Evolutionary conservation across 2,797 vertebrate species (phyloP), one percentile per base, ranked within the genome.

Genomic region (Carapus acus): DNA sequence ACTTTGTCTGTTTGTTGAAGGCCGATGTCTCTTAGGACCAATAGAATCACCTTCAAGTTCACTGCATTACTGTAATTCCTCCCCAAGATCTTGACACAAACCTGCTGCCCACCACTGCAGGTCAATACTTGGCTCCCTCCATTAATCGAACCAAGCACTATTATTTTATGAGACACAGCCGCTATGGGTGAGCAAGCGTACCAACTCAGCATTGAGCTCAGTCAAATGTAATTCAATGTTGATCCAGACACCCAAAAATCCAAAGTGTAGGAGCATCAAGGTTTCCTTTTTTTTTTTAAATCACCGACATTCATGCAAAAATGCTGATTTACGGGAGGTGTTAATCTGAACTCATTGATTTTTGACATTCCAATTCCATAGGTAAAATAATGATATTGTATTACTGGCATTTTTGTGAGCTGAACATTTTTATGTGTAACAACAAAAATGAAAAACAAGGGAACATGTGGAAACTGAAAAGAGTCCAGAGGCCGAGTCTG

Each of bases 11-110:
- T 65, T 13, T 33, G 31, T 36, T 33, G 36, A 20, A 17, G 40
- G 18, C 44, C 13, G 44, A 3, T 29, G 47, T 58, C 46, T 48
- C 76, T 2, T 16, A 75, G 75, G 79, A 69, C 61, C 64, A 58
- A 71, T 76, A 69, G 61, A 40, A 40, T 67, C 44, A 17, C 18
- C 45, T 45, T 39, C 20, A 57, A 58, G 38, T 42, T 29, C 24
- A 51, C 51, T 65, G 54, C 57, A 73, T 72, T 71, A 67, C 46
- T 57, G 61, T 60, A 54, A 78, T 73, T 67, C 59, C 67, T 69
- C 38, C n/a, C 22, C 49, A 64, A 53, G 49, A 62, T 65, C 59
- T 63, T 49, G 65, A 58, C 68, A 62, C 54, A 55, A 62, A 37
- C 48, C 56, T 47, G 42, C 37, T 33, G 20, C 54, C 56, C 45